Evolutionary conservation across 2,888 invertebrate genomes (phyloP).

Genomic region (Blera fallax): DNA sequence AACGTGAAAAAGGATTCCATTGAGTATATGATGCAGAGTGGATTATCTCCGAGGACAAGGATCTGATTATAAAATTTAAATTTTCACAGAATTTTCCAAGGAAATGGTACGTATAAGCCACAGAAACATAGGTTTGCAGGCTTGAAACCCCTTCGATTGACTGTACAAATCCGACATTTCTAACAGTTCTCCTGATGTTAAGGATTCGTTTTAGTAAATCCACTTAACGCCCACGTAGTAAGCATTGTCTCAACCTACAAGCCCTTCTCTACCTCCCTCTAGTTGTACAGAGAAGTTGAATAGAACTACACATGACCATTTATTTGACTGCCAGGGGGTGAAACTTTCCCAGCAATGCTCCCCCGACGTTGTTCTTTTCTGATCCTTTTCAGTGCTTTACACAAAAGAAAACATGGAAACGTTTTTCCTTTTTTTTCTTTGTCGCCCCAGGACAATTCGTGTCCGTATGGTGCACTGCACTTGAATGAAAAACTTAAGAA

Average conservation of each 20-base stretch:
- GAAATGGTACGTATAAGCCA: not conserved
- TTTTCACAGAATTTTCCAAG: not conserved
- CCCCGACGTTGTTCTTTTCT: not conserved
- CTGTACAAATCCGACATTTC: too few species aligned
- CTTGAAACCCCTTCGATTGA: too few species aligned
- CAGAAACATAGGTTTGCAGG: too few species aligned
- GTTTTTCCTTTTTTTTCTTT: not conserved
- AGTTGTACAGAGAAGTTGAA: not conserved
- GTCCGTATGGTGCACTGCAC: not conserved
- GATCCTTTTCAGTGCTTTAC: not conserved
- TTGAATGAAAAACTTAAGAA: not conserved
- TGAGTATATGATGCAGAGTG: not conserved
- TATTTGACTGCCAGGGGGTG: not conserved
- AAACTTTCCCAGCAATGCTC: not conserved
- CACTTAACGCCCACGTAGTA: not conserved
- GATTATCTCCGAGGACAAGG: not conserved
- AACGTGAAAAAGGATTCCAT: conserved; percentile 19
- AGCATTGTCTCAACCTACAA: not conserved
- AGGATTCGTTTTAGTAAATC: not conserved
- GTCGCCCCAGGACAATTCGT: not conserved
- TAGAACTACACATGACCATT: not conserved
- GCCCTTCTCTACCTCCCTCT: not conserved
- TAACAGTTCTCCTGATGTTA: not conserved
- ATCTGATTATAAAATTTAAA: not conserved
- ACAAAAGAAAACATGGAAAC: not conserved